Evolutionary conservation across 2,113 vertebrate genomes (phyloP).

Genomic region (Mesitornis unicolor): DNA sequence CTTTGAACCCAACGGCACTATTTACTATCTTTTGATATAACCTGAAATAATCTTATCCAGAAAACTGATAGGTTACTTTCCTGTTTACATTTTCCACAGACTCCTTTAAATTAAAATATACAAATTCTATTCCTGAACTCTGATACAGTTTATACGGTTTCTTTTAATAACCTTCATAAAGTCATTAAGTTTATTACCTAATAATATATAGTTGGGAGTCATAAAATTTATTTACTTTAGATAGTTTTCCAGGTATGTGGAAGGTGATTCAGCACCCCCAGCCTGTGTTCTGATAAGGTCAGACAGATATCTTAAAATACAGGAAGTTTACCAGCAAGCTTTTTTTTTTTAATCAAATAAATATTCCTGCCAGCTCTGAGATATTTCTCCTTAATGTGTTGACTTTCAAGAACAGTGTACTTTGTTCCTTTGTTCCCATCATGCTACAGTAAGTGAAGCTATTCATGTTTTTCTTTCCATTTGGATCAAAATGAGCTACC

Average conservation of each 20-base stretch:
- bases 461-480: not conserved
- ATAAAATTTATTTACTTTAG: constrained; percentile 4
- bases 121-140: not conserved
- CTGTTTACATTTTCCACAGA: not conserved
- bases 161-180: constrained; percentile 24
- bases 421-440: constrained; percentile 24
- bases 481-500: not conserved
- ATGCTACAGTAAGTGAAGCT: not conserved
- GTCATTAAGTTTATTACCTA: constrained; percentile 1
- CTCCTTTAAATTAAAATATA: not conserved
- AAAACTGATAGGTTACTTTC: not conserved
- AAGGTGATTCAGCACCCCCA: not conserved
- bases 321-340: not conserved
- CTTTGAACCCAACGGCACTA: not conserved
- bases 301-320: not conserved
- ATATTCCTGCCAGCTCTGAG: not conserved
- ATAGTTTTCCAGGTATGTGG: not conserved
- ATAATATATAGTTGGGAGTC: not conserved
- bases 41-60: not conserved
- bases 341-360: not conserved
- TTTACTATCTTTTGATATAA: not conserved
- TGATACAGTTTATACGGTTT: not conserved
- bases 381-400: not conserved
- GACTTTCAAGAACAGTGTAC: not conserved
- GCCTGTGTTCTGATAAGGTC: not conserved